Conservation (phyloP, 2,888 invertebrate genomes). For the Rhingia rostrata region DNA sequence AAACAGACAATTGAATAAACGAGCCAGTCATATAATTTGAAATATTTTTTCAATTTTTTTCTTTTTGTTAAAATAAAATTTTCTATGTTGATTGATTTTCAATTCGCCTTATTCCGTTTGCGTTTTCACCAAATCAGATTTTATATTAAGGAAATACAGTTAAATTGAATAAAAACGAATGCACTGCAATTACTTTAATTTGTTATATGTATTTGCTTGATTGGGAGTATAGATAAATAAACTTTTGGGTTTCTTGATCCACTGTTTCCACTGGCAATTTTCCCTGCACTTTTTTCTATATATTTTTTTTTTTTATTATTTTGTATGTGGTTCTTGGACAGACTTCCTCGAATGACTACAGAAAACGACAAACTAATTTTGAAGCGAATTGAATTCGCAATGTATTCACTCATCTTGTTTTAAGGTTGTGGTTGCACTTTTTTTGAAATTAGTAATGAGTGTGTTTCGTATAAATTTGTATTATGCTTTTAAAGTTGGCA, state of each 20-base stretch:
- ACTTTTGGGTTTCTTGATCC: slow-evolving; percentile 40
- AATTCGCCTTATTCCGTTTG: slow-evolving; percentile 56
- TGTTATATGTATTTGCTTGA: slow-evolving; percentile 2
- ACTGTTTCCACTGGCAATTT: slow-evolving; percentile 60
- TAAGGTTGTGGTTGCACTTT: slow-evolving; percentile 15
- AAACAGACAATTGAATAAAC: slow-evolving; percentile 28
- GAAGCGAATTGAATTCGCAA: slow-evolving; percentile 52
- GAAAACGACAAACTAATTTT: slow-evolving; percentile 37
- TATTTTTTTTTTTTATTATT: slow-evolving; percentile 6
- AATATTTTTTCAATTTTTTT: slow-evolving; percentile 7
- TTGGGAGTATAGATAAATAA: slow-evolving; percentile 29
- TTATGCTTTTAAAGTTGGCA: no score
- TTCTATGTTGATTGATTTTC: slow-evolving; percentile 65
- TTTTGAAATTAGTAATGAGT: slow-evolving; percentile 4
- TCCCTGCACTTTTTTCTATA: slow-evolving; percentile 43
- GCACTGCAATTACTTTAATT: slow-evolving; percentile 14
- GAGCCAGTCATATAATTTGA: slow-evolving; percentile 12
- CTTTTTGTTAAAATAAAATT: slow-evolving; percentile 12
- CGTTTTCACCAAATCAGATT: slow-evolving; percentile 48
- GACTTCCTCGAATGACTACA: slow-evolving; percentile 61
- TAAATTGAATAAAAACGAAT: slow-evolving; percentile 20
- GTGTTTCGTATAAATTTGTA: slow-evolving; percentile 8
- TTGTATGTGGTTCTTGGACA: slow-evolving; percentile 48
- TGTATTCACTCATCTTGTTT: slow-evolving; percentile 30
- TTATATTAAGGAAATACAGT: slow-evolving; percentile 49